Base-by-base conservation (phyloP, 2,113 vertebrate genomes). In the Geococcyx californianus region DNA sequence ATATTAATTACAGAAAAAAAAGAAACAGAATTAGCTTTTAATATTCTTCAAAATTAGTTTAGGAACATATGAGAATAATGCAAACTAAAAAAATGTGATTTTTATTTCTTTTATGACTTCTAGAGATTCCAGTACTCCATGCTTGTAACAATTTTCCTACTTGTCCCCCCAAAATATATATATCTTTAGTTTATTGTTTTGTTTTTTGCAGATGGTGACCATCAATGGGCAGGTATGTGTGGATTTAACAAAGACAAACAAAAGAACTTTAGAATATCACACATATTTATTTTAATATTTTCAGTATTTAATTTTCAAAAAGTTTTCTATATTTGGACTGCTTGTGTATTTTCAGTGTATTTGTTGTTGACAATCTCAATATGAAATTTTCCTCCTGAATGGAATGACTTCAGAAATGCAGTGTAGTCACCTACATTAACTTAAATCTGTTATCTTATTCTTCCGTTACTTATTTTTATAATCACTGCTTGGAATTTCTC, bases 111-210 rank as follows among this genome's bases (percentile, higher is more conserved):
- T 25, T 49, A 18, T 28, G 7, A 56, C 20, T 93, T 72, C 42
- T 63, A 72, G 47, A 59, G 10, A 6, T 83, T 63, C 40, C 73
- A 6, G 16, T 64, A 28, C 16, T 70, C n/a, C 29, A 25, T 12
- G 20, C 6, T 40, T 79, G 2, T 44, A 55, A 51, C 2, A 68
- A 13, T 80, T 83, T 92, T 90, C 19, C 51, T 67, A 23, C 19
- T 54, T 83, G 4, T 79, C 1, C 11, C 14, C 1, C 0, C 0
- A 54, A 49, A 36, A 20, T 8, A 28, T 1, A 5, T 44, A 58
- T 49, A 36, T 67, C 8, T 72, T 5, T 51, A 9, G 3, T 40
- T 66, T 69, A n/a, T 47, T 80, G 2, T 13, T 66, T 75, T 49
- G 47, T 20, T 24, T 24, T 49, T 49, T 49, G 23, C 12, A 23